phyloP scores from a whole-genome alignment of 2,113 vertebrate species.

The Octodon degus region DNA sequence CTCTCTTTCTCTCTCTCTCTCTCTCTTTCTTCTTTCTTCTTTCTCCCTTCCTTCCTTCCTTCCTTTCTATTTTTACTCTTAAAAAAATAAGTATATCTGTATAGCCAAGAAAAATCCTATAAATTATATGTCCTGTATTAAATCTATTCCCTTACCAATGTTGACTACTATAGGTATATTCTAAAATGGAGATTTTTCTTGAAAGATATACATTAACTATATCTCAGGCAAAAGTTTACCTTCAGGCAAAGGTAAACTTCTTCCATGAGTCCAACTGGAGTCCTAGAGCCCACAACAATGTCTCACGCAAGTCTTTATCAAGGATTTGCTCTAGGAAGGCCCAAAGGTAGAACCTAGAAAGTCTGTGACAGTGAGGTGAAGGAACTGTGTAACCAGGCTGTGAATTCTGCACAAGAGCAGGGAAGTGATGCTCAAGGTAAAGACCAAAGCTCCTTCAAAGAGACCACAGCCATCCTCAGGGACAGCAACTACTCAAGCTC shows the following conservation, averaged over 20 bases:
- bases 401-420: background rate
- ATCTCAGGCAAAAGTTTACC: background rate
- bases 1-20: too few relatives aligned
- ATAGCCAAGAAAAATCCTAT: background rate
- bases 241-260: background rate
- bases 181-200: background rate
- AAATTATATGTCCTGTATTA: background rate
- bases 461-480: background rate
- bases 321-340: background rate
- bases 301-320: background rate
- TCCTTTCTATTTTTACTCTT: too few relatives aligned
- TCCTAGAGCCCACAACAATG: background rate
- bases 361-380: background rate
- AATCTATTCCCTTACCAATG: background rate
- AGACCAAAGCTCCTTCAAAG: background rate
- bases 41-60: too few relatives aligned
- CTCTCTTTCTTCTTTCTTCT: too few relatives aligned
- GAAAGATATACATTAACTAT: background rate
- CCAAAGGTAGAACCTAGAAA: background rate
- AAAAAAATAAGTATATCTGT: too few relatives aligned
- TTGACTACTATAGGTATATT: background rate
- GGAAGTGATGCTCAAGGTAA: background rate
- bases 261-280: too few relatives aligned
- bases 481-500: background rate
- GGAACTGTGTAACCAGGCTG: background rate